These are phyloP conservation scores for Ophiodon elongatus DNA, from an alignment of 2,113 vertebrate genomes.

Conservation along the genomic window DNA sequence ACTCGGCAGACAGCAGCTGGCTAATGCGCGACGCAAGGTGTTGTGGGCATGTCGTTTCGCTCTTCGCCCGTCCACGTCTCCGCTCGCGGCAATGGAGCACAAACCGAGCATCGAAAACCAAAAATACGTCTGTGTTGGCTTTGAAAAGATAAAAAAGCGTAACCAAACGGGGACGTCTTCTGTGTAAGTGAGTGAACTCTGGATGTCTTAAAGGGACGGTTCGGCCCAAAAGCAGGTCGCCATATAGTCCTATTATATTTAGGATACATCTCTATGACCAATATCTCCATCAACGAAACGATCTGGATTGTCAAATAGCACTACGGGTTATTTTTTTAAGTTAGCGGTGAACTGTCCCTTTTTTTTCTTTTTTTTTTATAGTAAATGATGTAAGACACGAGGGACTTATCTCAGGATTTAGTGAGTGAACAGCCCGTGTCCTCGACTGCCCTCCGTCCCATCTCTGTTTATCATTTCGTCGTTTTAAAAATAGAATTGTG, in stretches of 20 bases:
- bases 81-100: not conserved
- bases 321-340: no score
- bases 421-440: conserved; percentile 5
- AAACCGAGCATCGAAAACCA: not conserved
- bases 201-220: not conserved
- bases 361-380: not conserved
- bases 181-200: not conserved
- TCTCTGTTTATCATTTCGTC: not conserved
- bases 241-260: not conserved
- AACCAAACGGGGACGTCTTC: not conserved
- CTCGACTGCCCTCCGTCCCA: not conserved
- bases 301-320: not conserved
- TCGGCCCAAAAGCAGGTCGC: not conserved
- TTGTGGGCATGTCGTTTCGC: conserved; percentile 1
- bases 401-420: not conserved
- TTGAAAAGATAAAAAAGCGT: not conserved
- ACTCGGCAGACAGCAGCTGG: conserved; percentile 43
- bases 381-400: conserved; percentile 1
- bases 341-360: no score
- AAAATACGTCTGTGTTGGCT: not conserved
- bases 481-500: not conserved
- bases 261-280: not conserved
- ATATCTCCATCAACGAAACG: not conserved
- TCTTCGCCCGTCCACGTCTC: not conserved
- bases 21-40: conserved; percentile 32